Evolutionary conservation across 2,888 invertebrate genomes (phyloP).

Genomic region (Phanerotoma sp.): DNA sequence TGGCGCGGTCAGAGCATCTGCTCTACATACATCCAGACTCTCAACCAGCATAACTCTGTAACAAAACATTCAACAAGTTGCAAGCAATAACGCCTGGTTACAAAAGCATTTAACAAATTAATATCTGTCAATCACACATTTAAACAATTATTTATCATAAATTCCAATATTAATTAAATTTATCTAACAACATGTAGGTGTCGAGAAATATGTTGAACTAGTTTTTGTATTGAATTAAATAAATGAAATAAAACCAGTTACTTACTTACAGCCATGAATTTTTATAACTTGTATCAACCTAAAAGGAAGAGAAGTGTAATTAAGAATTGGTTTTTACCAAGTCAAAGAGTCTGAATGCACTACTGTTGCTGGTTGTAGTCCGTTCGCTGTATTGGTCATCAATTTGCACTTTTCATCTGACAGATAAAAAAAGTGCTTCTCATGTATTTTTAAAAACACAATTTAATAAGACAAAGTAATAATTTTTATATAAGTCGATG

Average conservation of each 20-base stretch:
- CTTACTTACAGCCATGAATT: constrained; percentile 5
- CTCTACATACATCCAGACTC: constrained; percentile 53
- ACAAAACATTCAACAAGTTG: constrained; percentile 3
- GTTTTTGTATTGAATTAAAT: constrained; percentile 8
- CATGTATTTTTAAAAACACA: too few relatives aligned
- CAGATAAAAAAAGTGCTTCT: too few relatives aligned
- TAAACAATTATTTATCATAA: too few relatives aligned
- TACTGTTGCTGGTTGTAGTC: too few relatives aligned
- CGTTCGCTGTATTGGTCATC: too few relatives aligned
- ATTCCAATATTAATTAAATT: too few relatives aligned
- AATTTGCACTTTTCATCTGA: too few relatives aligned
- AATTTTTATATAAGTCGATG: too few relatives aligned
- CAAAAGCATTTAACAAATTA: background rate
- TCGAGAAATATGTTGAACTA: constrained; percentile 9
- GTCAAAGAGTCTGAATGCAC: too few relatives aligned
- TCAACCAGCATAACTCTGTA: constrained; percentile 37
- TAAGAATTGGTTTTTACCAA: background rate
- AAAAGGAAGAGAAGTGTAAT: background rate
- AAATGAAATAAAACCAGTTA: constrained; percentile 4
- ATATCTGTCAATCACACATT: background rate
- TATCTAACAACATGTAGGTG: constrained; percentile 6
- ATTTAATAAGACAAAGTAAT: too few relatives aligned
- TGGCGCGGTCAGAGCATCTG: constrained; percentile 47
- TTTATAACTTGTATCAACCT: constrained; percentile 7
- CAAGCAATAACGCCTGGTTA: too few relatives aligned